phyloP scores from a whole-genome alignment of 2,113 vertebrate genomes.

The Odocoileus virginianus region DNA sequence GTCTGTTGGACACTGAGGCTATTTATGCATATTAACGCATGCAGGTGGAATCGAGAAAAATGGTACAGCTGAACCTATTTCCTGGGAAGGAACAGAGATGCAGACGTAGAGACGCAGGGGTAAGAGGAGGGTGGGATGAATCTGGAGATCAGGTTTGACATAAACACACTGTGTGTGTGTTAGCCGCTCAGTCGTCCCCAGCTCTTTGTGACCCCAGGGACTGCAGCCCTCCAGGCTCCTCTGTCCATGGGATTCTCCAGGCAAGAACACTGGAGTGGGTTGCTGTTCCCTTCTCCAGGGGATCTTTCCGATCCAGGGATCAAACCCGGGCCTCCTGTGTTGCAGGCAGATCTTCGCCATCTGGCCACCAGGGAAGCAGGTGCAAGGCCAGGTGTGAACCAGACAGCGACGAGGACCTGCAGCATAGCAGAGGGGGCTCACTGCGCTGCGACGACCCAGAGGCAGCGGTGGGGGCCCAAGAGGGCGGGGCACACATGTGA shows the following conservation, averaged over 20 bases:
- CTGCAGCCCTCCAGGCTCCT: background rate
- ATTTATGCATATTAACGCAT: rapidly evolving
- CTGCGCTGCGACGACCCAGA: too few species aligned
- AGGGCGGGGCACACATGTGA: rapidly evolving
- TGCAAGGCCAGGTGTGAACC: rapidly evolving
- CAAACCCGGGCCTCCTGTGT: background rate
- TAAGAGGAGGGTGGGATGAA: background rate
- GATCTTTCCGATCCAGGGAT: background rate
- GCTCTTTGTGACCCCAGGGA: background rate
- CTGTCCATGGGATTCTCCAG: background rate
- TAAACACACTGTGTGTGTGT: rapidly evolving
- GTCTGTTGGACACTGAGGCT: rapidly evolving
- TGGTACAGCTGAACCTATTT: rapidly evolving
- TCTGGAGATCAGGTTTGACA: background rate
- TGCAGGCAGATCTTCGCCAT: background rate
- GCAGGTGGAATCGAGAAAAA: background rate
- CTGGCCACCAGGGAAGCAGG: background rate
- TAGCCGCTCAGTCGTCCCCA: rapidly evolving
- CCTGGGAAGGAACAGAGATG: background rate
- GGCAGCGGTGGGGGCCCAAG: background rate
- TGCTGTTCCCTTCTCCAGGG: background rate
- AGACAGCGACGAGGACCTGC: background rate
- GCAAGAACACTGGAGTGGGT: background rate
- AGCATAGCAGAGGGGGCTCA: background rate
- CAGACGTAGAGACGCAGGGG: background rate